Conservation (phyloP, 1,140 invertebrate species). For the Dendroctonus valens region DNA sequence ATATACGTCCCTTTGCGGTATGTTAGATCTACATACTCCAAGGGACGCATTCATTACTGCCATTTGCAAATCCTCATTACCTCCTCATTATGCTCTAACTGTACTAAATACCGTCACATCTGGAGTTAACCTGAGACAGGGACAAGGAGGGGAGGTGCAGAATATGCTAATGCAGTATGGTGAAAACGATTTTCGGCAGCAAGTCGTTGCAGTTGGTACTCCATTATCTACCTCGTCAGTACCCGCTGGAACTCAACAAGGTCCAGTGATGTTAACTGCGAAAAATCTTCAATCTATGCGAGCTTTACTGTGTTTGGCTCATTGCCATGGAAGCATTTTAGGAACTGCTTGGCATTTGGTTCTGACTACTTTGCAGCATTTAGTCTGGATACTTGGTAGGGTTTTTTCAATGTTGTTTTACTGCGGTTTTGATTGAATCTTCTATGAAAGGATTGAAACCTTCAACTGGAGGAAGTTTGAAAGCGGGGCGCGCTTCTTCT, state of each 20-base stretch:
- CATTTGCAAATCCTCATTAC: constrained; percentile 91
- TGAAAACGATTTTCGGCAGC: constrained; percentile 72
- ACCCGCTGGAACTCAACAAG: constrained; percentile 77
- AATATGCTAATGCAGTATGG: constrained; percentile 48
- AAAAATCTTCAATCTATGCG: constrained; percentile 97
- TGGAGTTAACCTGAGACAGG: constrained; percentile 51
- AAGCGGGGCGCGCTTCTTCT: constrained; percentile 67
- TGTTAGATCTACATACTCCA: constrained; percentile 68
- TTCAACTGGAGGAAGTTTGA: constrained; percentile 87
- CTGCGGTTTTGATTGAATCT: neutral
- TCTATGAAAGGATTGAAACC: constrained; percentile 86
- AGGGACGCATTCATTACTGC: constrained; percentile 92
- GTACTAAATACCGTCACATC: constrained; percentile 68
- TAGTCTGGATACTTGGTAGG: constrained; percentile 94
- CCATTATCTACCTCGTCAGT: constrained; percentile 80
- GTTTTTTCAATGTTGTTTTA: constrained; percentile 1
- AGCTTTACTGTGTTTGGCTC: constrained; percentile 82
- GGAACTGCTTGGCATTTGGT: constrained; percentile 95
- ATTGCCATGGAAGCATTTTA: constrained; percentile 88
- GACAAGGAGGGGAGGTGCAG: constrained; percentile 32
- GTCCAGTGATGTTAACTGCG: constrained; percentile 97
- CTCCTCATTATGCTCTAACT: constrained; percentile 90
- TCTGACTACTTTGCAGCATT: constrained; percentile 91
- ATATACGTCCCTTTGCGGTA: constrained; percentile 77
- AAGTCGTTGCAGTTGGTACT: constrained; percentile 93